phyloP scores from a whole-genome alignment of 2,113 vertebrate genomes.

The Callaeas wilsoni region DNA sequence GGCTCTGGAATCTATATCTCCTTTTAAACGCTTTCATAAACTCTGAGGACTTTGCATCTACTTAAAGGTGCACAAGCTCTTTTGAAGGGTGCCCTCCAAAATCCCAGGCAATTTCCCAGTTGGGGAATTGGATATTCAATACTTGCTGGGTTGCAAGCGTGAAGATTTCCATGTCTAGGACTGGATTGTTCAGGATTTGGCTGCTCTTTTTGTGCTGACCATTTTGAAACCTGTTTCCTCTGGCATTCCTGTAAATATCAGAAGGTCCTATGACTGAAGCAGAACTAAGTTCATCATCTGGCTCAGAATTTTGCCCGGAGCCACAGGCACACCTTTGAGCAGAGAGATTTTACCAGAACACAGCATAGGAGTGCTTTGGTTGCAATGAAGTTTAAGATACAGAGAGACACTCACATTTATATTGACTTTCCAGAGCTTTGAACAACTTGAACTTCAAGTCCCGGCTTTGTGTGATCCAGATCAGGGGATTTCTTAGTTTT shows the following conservation, averaged over 20 bases:
- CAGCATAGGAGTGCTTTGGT: neutral
- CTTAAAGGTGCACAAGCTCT: neutral
- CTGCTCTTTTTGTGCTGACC: neutral
- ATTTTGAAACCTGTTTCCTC: neutral
- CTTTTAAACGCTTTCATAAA: neutral
- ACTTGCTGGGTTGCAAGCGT: fast-evolving
- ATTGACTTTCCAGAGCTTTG: neutral
- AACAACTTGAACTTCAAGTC: neutral
- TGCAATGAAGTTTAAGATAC: neutral
- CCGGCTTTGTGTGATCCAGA: neutral
- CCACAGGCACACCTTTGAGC: neutral
- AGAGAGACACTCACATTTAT: neutral
- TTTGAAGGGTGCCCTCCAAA: neutral
- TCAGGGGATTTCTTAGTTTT: neutral
- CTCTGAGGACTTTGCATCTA: neutral
- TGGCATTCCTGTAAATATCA: neutral
- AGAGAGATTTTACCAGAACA: neutral
- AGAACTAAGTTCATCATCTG: neutral
- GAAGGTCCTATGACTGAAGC: neutral
- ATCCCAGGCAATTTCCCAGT: neutral
- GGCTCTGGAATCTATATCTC: neutral
- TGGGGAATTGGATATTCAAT: neutral
- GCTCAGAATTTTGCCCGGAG: neutral
- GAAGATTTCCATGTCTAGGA: neutral
- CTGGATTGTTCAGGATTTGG: neutral